Evolutionary conservation across 2,113 vertebrate species (phyloP), one percentile per base, ranked within the genome.

Genomic region (Lathamus discolor): DNA sequence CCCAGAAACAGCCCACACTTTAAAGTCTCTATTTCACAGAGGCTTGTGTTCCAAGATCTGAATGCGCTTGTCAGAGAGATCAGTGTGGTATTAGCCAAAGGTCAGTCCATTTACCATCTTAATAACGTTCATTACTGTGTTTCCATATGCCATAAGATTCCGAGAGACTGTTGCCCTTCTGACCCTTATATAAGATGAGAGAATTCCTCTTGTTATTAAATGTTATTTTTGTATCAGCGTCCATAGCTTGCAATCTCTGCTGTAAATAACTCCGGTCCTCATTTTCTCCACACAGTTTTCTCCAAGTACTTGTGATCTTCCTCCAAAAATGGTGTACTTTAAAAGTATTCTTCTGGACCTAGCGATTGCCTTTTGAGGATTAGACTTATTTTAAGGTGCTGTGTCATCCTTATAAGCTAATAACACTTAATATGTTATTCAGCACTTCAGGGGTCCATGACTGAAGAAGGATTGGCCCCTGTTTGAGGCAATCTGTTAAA

Each of bases 141-240:
- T 79, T 92, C 86, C 62, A 43, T 69, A 35, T 81, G 80, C 76
- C 77, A 44, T 15, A 74, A 93, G 88, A 82, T 92, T 92, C 95
- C 8, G 0, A 75, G 86, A 94, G 86, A 39, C 80, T 0, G 2
- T 66, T 90, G 77, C 74, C 92, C 73, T 91, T 69, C 66, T 79
- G 88, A 46, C 74, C 86, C 54, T 79, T 82, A 55, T n/a, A 5
- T 84, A 61, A 91, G 88, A 91, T 1, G 11, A 69, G 73, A 93
- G 83, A 93, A 93, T 92, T 92, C 80, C 81, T 92, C 83, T 54
- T 84, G 68, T 92, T 96, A 94, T 95, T 96, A 95, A 82, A 91
- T 84, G 70, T 93, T 92, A 66, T 84, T 84, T 96, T 93, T 90
- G n/a, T 68, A 86, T 82, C 14, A 3, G 24, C 11, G 35, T 88